These are phyloP conservation scores for Danio tinwini DNA, from an alignment of 2,797 vertebrate species.

Conservation along the genomic window DNA sequence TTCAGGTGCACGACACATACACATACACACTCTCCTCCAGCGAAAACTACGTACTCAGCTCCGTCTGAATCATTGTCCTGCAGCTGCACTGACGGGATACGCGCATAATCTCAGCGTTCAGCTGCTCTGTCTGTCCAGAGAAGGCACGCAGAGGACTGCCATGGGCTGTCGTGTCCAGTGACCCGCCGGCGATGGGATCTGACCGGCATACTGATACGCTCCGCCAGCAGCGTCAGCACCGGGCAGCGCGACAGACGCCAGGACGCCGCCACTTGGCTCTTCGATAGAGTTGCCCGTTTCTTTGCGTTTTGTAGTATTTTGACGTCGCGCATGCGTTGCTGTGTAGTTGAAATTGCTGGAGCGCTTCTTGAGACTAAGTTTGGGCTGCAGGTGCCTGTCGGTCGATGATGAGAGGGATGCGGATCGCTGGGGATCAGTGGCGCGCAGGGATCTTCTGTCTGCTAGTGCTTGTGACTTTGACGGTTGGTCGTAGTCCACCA, in stretches of 20 bases:
- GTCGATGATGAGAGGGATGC: conserved; percentile 77
- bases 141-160: conserved; percentile 51
- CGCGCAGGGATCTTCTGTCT: conserved; percentile 75
- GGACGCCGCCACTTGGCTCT: conserved; percentile 27
- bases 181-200: conserved; percentile 55
- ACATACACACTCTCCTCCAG: neutral
- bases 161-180: conserved; percentile 61
- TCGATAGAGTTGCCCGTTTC: conserved; percentile 51
- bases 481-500: conserved; percentile 86
- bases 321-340: conserved; percentile 81
- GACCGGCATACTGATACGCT: conserved; percentile 65
- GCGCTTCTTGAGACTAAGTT: conserved; percentile 76
- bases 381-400: conserved; percentile 61
- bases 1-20: conserved; percentile 23
- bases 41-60: conserved; percentile 57
- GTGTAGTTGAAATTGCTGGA: conserved; percentile 72
- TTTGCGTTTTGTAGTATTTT: conserved; percentile 66
- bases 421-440: conserved; percentile 74
- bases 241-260: conserved; percentile 43
- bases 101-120: neutral
- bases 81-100: conserved; percentile 22
- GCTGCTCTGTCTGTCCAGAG: conserved; percentile 35
- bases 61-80: conserved; percentile 24
- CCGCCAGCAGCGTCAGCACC: conserved; percentile 56
- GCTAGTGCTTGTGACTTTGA: conserved; percentile 80